A percentile compares a stretch with the other conserved stretches of the same genome.
Evolutionary conservation across 1,140 invertebrate genomes (phyloP).

Genomic region (Amyelois transitella): DNA sequence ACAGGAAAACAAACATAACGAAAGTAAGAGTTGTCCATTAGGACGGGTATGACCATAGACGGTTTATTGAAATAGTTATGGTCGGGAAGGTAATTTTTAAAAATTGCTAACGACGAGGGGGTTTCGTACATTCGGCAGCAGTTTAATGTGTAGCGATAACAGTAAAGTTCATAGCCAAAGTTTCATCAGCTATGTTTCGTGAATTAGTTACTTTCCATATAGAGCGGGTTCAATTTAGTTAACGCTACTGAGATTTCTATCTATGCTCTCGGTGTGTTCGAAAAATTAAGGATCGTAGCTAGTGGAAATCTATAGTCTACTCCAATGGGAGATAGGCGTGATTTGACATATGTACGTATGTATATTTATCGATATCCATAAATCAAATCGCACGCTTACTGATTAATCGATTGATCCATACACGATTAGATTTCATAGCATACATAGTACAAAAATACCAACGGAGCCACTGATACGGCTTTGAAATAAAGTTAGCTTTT

Average conservation of each 20-base stretch:
- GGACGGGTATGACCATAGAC: slow-evolving; percentile 47
- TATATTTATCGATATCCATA: no score
- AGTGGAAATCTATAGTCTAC: no score
- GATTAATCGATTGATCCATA: not conserved
- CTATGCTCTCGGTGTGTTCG: slow-evolving; percentile 8
- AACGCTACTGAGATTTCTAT: slow-evolving; percentile 51
- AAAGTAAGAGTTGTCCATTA: slow-evolving; percentile 61
- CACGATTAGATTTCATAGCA: not conserved
- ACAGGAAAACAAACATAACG: slow-evolving; percentile 41
- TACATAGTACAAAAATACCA: not conserved
- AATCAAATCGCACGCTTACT: not conserved
- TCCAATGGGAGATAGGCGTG: no score
- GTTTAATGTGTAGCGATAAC: slow-evolving; percentile 64
- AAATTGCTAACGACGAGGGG: slow-evolving; percentile 54
- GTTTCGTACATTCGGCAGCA: slow-evolving; percentile 47
- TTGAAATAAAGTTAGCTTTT: not conserved
- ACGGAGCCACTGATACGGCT: not conserved
- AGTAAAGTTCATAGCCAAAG: slow-evolving; percentile 67
- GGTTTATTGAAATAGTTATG: slow-evolving; percentile 69
- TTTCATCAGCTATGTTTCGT: slow-evolving; percentile 44
- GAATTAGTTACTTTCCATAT: slow-evolving; percentile 58
- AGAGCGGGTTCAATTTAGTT: slow-evolving; percentile 48
- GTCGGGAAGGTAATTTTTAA: slow-evolving; percentile 59
- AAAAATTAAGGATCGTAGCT: no score
- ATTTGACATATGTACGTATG: not conserved